Conservation (phyloP, 2,888 invertebrate species). For the Amphipyra tragopoginis region DNA sequence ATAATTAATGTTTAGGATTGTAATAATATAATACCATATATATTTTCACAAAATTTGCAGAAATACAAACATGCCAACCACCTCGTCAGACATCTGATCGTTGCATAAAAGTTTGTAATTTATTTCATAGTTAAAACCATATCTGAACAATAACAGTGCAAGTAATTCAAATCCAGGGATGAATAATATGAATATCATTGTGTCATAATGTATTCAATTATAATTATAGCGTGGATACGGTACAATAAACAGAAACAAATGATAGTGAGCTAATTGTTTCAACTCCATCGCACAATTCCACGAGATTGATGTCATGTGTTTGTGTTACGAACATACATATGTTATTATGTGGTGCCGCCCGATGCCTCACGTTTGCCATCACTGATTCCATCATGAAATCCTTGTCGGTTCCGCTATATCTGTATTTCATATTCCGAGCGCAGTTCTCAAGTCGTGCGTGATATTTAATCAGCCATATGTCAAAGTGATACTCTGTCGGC, state of each 20-base stretch:
- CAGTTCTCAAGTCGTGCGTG: conserved; percentile 72
- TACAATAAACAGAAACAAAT: conserved; percentile 64
- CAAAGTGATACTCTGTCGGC: conserved; percentile 69
- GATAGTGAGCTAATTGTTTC: conserved; percentile 66
- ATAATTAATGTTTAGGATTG: too few species aligned
- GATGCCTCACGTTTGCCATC: conserved; percentile 52
- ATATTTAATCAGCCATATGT: conserved; percentile 78
- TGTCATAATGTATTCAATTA: conserved; percentile 21
- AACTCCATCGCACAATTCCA: conserved; percentile 61
- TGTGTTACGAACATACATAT: conserved; percentile 44
- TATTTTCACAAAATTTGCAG: too few species aligned
- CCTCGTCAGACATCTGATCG: too few species aligned
- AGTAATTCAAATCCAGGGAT: conserved; percentile 19
- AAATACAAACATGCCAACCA: too few species aligned
- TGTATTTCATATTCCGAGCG: conserved; percentile 72
- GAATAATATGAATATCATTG: conserved; percentile 18
- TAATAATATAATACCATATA: too few species aligned
- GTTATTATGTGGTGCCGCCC: conserved; percentile 45
- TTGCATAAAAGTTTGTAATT: too few species aligned
- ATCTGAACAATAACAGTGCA: too few species aligned
- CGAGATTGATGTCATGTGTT: conserved; percentile 54
- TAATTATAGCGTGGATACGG: conserved; percentile 57
- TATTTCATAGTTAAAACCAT: too few species aligned
- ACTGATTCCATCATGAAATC: conserved; percentile 61
- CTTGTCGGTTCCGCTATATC: conserved; percentile 65